Base-by-base conservation (phyloP, 2,888 invertebrate species). In the Brachyptera risi region DNA sequence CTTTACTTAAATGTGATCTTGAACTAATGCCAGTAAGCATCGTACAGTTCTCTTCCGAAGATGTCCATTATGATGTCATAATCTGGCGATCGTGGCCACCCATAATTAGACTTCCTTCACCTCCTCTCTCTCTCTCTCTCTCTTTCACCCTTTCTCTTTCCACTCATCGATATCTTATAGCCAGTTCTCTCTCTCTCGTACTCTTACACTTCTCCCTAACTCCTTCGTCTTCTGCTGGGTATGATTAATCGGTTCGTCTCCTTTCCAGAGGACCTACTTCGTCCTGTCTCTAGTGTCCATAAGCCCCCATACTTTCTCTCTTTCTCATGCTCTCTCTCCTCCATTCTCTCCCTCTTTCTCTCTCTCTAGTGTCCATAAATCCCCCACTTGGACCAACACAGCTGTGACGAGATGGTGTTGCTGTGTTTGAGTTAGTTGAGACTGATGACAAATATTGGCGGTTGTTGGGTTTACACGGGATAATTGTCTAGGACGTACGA, bases 41-140 rank as follows among this genome's bases (percentile, higher is more conserved):
- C 58, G 21, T 15, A 50, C 61, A 61, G 50, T 50, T 61, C 31
- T 37, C 31, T 56, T 58, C 49, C 49, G 59, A 62, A 62, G 59
- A 59, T 56, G 62, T 62, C 62, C 62, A 62, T 62, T 62, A 62
- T 59, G 62, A 59, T 27, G 31, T 21, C 17, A 57, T 63, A 64
- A 64, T 61, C 59, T 61, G 50, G 17, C 44, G 61, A 44, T 61
- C 64, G 61, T 64, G 64, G 61, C 59, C 56, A 50, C 31, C 61
- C 64, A 64, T 64, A 64, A 64, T 64, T 59, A 61, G 59, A 49
- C 61, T 42, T 56, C 57, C 54, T 26, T 51, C 59, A 37, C 37
- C 57, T 57, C 63, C 64, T 61, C 60, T 62, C n/a, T n/a, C n/a
- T n/a, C n/a, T n/a, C n/a, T n/a, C 60, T 51, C 58, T 62, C 64